Evolutionary conservation across 2,113 vertebrate genomes (phyloP).

Genomic region (Ictalurus furcatus): DNA sequence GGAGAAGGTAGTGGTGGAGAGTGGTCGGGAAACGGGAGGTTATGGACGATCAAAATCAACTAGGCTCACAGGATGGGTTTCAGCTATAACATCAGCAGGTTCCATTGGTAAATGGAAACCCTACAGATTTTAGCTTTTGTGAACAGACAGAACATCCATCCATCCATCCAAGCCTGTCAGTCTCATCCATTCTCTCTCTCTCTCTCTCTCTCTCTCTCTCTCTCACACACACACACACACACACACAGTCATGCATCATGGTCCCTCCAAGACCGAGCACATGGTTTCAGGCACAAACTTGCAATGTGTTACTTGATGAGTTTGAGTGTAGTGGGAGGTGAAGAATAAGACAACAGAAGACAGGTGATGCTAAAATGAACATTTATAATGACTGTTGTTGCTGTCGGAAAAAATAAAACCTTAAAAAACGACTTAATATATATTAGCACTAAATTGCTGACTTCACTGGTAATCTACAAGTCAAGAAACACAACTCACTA

Average conservation of each 20-base stretch:
- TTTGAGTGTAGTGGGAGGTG: conserved; percentile 82
- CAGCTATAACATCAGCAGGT: conserved; percentile 79
- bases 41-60: conserved; percentile 77
- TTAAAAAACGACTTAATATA: conserved; percentile 74
- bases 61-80: conserved; percentile 80
- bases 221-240: conserved; percentile 26
- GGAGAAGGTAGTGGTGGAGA: conserved; percentile 72
- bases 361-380: conserved; percentile 88
- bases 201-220: conserved; percentile 23
- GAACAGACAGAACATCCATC: conserved; percentile 74
- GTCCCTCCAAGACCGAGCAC: conserved; percentile 64
- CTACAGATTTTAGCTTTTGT: conserved; percentile 79
- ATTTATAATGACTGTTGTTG: conserved; percentile 87
- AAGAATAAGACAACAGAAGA: conserved; percentile 86
- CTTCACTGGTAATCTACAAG: conserved; percentile 85
- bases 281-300: conserved; percentile 70
- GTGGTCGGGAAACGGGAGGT: conserved; percentile 73
- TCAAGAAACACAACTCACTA: conserved; percentile 86
- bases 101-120: conserved; percentile 79
- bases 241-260: conserved; percentile 53
- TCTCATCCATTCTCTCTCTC: conserved; percentile 54
- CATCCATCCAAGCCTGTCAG: conserved; percentile 50
- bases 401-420: conserved; percentile 76
- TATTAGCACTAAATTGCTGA: conserved; percentile 85
- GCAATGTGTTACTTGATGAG: conserved; percentile 84